A percentile compares a stretch with the other conserved stretches of the same genome.
phyloP scores from a whole-genome alignment of 2,888 invertebrate species.

The Zygothrica quintamaculata region DNA sequence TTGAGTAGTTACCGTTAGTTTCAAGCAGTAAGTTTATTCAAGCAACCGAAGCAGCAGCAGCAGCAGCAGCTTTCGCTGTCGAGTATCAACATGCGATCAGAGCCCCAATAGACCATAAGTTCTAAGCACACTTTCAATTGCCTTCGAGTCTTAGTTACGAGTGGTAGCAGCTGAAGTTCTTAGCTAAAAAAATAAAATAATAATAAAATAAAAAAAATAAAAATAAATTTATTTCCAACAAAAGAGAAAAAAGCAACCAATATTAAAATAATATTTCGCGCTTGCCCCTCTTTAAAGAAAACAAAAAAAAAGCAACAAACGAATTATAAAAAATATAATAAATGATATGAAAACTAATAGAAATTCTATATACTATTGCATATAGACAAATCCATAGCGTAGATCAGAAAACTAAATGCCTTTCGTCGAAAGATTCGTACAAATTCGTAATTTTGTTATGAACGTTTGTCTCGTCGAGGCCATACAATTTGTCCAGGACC shows the following conservation, averaged over 20 bases:
- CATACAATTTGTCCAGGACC: conserved; percentile 69
- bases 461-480: conserved; percentile 73
- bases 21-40: neutral
- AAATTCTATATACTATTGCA: conserved; percentile 43
- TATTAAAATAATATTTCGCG: conserved; percentile 8
- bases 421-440: conserved; percentile 68
- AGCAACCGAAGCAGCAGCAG: neutral
- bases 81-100: conserved; percentile 19
- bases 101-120: conserved; percentile 5
- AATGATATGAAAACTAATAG: neutral
- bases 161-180: conserved; percentile 59
- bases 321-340: conserved; percentile 6
- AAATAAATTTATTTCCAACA: conserved; percentile 25
- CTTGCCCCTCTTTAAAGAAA: conserved; percentile 8
- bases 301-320: conserved; percentile 1
- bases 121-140: conserved; percentile 59
- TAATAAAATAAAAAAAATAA: conserved; percentile 19
- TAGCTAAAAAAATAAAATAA: conserved; percentile 18
- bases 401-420: conserved; percentile 67
- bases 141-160: conserved; percentile 54
- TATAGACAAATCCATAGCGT: conserved; percentile 42
- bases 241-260: conserved; percentile 1
- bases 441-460: conserved; percentile 75
- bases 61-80: conserved; percentile 26
- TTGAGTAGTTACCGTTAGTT: conserved; percentile 48